These are phyloP conservation scores for Acipenser oxyrinchus DNA, from an alignment of 2,797 vertebrate species.

Conservation along the genomic window DNA sequence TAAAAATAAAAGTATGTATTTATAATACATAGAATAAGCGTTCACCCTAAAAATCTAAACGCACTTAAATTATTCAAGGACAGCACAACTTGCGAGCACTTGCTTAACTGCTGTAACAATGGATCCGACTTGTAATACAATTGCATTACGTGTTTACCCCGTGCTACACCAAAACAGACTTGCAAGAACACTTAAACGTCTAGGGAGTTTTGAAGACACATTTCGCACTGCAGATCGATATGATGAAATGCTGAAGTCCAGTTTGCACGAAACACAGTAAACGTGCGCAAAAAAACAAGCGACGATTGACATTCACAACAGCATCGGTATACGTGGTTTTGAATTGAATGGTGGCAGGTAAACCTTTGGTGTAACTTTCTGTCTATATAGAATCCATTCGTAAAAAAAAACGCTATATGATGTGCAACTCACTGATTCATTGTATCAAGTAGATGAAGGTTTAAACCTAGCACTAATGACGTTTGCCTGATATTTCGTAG, in stretches of 20 bases:
- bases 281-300: background rate
- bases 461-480: too few species aligned
- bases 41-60: constrained; percentile 1
- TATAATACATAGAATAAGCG: background rate
- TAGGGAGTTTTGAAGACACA: constrained; percentile 7
- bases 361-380: too few species aligned
- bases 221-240: constrained; percentile 10
- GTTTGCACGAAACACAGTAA: constrained; percentile 1
- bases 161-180: background rate
- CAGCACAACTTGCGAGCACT: constrained; percentile 1
- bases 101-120: background rate
- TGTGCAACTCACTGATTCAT: too few species aligned
- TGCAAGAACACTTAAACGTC: background rate
- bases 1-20: background rate
- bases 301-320: constrained; percentile 1
- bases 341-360: too few species aligned
- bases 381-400: too few species aligned
- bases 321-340: background rate
- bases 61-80: constrained; percentile 9
- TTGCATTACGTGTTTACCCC: background rate
- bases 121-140: background rate
- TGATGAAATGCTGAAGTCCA: constrained; percentile 4
- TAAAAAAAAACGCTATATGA: too few species aligned
- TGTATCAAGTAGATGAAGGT: too few species aligned
- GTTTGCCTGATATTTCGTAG: too few species aligned